phyloP scores from a whole-genome alignment of 1,140 invertebrate species.

The Drosophila suzukii region DNA sequence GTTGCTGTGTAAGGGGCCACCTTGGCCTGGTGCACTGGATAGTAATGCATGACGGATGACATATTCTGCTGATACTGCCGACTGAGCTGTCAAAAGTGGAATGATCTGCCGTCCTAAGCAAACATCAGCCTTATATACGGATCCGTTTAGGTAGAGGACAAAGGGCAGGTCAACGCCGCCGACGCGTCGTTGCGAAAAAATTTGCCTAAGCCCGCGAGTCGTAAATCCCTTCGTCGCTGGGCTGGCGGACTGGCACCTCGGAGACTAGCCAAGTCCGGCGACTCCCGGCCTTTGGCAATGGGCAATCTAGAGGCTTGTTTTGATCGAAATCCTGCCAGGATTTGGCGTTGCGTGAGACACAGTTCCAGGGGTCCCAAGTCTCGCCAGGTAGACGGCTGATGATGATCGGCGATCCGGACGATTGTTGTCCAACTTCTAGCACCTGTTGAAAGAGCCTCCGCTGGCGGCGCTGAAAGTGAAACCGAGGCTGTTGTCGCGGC shows the following conservation, averaged over 20 bases:
- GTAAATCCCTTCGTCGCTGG: slow-evolving; percentile 68
- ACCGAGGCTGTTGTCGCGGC: slow-evolving; percentile 58
- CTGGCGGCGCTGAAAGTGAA: slow-evolving; percentile 60
- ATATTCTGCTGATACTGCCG: slow-evolving; percentile 35
- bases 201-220: slow-evolving; percentile 79
- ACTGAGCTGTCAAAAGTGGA: slow-evolving; percentile 40
- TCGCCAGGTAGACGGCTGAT: slow-evolving; percentile 69
- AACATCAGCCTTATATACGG: slow-evolving; percentile 56
- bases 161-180: slow-evolving; percentile 26
- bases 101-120: slow-evolving; percentile 49
- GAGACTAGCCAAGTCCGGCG: slow-evolving; percentile 56
- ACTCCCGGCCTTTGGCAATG: slow-evolving; percentile 26
- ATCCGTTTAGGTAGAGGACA: slow-evolving; percentile 49
- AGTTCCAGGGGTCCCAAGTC: slow-evolving; percentile 42
- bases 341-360: slow-evolving; percentile 67
- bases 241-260: slow-evolving; percentile 54
- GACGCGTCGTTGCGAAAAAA: slow-evolving; percentile 41
- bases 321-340: slow-evolving; percentile 72
- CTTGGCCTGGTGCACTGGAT: slow-evolving; percentile 72
- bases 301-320: slow-evolving; percentile 77
- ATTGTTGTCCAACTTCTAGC: slow-evolving; percentile 72
- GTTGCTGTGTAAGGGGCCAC: slow-evolving; percentile 41
- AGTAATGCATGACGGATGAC: slow-evolving; percentile 82
- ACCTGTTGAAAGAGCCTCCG: slow-evolving; percentile 56
- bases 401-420: slow-evolving; percentile 47